phyloP scores from a whole-genome alignment of 2,797 vertebrate species.

The Tarsius wallacei region DNA sequence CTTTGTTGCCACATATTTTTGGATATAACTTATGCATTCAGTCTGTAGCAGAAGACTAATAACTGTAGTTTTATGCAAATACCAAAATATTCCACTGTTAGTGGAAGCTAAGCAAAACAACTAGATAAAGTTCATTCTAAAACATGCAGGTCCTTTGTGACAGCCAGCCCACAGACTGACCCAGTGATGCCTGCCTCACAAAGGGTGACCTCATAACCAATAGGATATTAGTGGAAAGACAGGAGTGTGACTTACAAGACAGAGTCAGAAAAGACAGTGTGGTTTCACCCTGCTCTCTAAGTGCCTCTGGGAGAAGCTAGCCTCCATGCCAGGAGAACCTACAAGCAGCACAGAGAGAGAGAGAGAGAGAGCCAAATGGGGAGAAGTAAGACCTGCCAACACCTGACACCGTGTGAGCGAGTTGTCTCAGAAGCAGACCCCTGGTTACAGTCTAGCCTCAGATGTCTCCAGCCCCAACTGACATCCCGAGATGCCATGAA shows the following conservation, averaged over 20 bases:
- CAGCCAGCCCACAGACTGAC: conserved; percentile 5
- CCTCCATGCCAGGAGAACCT: not conserved
- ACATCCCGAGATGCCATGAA: not conserved
- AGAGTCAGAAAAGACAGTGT: not conserved
- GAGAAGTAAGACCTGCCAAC: not conserved
- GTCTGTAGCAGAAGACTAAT: conserved; percentile 12
- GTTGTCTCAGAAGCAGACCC: not conserved
- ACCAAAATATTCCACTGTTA: not conserved
- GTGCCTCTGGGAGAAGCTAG: not conserved
- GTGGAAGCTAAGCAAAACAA: conserved; percentile 37
- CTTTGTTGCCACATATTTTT: not conserved
- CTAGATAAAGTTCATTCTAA: not conserved
- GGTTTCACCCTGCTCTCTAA: not conserved
- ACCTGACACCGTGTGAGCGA: not conserved
- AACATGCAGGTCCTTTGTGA: not conserved
- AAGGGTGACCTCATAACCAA: not conserved
- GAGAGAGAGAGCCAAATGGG: not conserved
- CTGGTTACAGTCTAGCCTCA: not conserved
- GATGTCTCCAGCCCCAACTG: not conserved
- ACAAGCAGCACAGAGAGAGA: not conserved
- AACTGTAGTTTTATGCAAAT: not conserved
- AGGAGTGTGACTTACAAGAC: not conserved
- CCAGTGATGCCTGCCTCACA: not conserved
- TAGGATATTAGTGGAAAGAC: not conserved
- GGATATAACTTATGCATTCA: conserved; percentile 32